Evolutionary conservation across 1,140 invertebrate species (phyloP).

Genomic region (Scaptomyza pallida): DNA sequence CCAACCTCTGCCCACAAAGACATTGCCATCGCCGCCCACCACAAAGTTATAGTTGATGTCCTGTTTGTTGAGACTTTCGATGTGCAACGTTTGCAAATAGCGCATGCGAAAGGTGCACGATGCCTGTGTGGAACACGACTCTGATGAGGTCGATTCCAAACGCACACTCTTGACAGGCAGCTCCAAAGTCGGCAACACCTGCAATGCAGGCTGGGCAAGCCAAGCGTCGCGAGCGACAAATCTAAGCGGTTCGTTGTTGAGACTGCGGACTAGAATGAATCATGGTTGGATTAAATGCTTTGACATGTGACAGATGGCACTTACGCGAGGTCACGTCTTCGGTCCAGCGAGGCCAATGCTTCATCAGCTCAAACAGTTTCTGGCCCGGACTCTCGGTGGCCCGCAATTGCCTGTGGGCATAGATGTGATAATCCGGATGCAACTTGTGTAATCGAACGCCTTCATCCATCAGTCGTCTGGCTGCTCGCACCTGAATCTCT

Average conservation of each 20-base stretch:
- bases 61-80: conserved; percentile 84
- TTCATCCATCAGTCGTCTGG: conserved; percentile 86
- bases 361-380: conserved; percentile 86
- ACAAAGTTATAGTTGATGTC: conserved; percentile 92
- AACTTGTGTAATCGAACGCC: conserved; percentile 86
- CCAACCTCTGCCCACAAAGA: conserved; percentile 89
- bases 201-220: conserved; percentile 86
- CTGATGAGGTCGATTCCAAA: conserved; percentile 53
- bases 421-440: conserved; percentile 86
- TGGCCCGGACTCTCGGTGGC: conserved; percentile 87
- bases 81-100: conserved; percentile 86
- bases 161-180: conserved; percentile 84
- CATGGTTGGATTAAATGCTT: neutral
- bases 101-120: conserved; percentile 77
- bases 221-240: conserved; percentile 85
- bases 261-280: conserved; percentile 45
- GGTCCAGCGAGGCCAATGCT: conserved; percentile 85
- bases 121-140: conserved; percentile 52
- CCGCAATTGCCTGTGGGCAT: conserved; percentile 87
- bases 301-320: neutral
- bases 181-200: conserved; percentile 71
- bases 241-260: conserved; percentile 62
- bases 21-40: conserved; percentile 89
- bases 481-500: conserved; percentile 86
- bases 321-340: conserved; percentile 56